Evolutionary conservation across 2,113 vertebrate species (phyloP).

Genomic region (Oreochromis aureus): DNA sequence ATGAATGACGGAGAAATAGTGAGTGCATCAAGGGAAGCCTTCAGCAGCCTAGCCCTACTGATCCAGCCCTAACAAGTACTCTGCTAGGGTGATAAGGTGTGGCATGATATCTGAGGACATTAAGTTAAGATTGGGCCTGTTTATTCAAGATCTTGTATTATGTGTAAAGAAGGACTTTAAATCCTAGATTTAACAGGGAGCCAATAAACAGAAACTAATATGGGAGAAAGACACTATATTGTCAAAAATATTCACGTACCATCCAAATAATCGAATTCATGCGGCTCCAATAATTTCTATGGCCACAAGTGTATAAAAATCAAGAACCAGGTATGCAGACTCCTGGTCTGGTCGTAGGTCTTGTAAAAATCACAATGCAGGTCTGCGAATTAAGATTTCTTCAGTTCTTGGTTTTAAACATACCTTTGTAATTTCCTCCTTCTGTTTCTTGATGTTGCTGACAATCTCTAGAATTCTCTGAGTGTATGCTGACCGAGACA

Average conservation of each 20-base stretch:
- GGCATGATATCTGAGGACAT: background rate
- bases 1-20: background rate
- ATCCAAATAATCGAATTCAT: background rate
- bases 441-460: slow-evolving; percentile 89
- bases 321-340: background rate
- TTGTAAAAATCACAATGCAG: background rate
- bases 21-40: background rate
- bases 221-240: background rate
- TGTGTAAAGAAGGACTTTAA: background rate
- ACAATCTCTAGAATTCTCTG: slow-evolving; percentile 90
- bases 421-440: slow-evolving; percentile 93
- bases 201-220: background rate
- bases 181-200: background rate
- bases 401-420: background rate
- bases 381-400: background rate
- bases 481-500: slow-evolving; percentile 84
- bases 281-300: background rate
- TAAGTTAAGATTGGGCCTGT: background rate
- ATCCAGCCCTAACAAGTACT: background rate
- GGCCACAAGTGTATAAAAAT: background rate
- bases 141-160: background rate
- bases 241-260: background rate
- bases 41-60: background rate
- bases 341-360: background rate
- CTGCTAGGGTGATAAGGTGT: background rate